A percentile compares a stretch with the other conserved stretches of the same genome.
These are phyloP conservation scores for Metopolophium dirhodum DNA, from an alignment of 1,140 invertebrate species.

Conservation along the genomic window DNA sequence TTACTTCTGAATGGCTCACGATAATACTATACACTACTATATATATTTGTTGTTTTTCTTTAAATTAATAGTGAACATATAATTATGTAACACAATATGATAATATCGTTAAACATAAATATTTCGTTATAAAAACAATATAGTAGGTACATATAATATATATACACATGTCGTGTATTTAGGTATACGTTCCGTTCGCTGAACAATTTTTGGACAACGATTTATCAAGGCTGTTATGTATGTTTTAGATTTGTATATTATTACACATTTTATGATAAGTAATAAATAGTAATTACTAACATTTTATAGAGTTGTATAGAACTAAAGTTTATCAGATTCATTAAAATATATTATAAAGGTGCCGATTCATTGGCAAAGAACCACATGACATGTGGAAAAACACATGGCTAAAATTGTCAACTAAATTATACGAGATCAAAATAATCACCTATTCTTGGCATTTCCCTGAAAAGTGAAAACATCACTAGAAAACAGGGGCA, in stretches of 20 bases:
- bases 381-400: too few relatives aligned
- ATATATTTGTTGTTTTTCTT: constrained; percentile 7
- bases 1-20: background rate
- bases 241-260: background rate
- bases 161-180: background rate
- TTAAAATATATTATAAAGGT: too few relatives aligned
- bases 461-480: too few relatives aligned
- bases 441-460: too few relatives aligned
- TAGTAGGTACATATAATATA: background rate
- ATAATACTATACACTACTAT: background rate
- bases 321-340: too few relatives aligned
- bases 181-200: background rate
- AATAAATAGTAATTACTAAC: too few relatives aligned
- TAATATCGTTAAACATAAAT: background rate
- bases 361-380: too few relatives aligned
- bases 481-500: too few relatives aligned
- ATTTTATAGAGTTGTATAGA: too few relatives aligned
- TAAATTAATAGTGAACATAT: background rate
- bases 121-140: constrained; percentile 21
- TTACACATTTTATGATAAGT: too few relatives aligned
- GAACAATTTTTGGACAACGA: background rate
- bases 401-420: too few relatives aligned
- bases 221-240: background rate
- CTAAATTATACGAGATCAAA: too few relatives aligned
- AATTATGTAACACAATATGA: constrained; percentile 14